Percentiles rank a stretch among this genome's conserved stretches.
phyloP scores from a whole-genome alignment of 2,888 invertebrate species.

The Tipula confusa region DNA sequence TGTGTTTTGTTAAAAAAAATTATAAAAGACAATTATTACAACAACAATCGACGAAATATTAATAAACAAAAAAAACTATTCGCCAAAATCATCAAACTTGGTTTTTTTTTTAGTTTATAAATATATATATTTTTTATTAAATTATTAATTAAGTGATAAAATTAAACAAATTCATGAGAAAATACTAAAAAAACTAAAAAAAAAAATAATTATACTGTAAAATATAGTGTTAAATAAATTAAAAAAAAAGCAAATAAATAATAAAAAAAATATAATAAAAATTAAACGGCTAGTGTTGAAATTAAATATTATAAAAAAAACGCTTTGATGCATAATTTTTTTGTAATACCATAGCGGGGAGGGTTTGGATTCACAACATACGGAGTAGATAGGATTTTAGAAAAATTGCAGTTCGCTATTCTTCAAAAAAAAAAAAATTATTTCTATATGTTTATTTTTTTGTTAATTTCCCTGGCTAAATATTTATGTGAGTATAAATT shows the following conservation, averaged over 20 bases:
- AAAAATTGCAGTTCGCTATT: background rate
- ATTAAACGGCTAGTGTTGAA: slow-evolving; percentile 3
- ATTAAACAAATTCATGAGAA: background rate
- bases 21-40: slow-evolving; percentile 5
- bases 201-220: background rate
- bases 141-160: slow-evolving; percentile 20
- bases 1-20: background rate
- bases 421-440: background rate
- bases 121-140: slow-evolving; percentile 16
- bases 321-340: background rate
- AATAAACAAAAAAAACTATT: background rate
- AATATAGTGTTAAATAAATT: slow-evolving; percentile 17
- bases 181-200: background rate
- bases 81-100: slow-evolving; percentile 16
- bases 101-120: background rate
- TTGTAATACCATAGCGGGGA: background rate
- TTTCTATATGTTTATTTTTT: background rate
- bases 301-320: background rate
- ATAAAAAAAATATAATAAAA: background rate
- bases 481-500: background rate
- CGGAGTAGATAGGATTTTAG: background rate
- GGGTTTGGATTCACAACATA: background rate
- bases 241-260: background rate
- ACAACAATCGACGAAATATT: background rate
- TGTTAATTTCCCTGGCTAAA: background rate